These are phyloP conservation scores for Paedocypris sp. DNA, from an alignment of 2,113 vertebrate species.

Conservation along the genomic window DNA sequence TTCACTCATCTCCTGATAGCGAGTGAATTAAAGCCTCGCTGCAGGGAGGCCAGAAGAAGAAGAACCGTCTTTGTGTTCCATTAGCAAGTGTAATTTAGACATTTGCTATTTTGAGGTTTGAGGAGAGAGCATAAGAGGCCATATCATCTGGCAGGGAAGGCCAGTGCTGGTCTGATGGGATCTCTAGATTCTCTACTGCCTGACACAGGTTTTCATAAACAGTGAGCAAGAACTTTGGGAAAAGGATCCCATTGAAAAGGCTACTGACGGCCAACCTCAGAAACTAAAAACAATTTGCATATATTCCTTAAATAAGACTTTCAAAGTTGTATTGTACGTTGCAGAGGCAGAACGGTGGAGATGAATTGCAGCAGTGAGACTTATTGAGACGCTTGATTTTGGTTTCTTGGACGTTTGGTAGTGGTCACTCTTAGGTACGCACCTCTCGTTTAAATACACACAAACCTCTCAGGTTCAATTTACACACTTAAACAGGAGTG, in stretches of 20 bases:
- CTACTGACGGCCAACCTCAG: conserved; percentile 14
- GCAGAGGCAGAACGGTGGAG: too few species aligned
- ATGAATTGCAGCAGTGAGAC: too few species aligned
- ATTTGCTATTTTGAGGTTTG: conserved; percentile 48
- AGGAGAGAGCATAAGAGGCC: background rate
- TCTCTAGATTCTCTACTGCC: conserved; percentile 11
- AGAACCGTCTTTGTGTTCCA: conserved; percentile 35
- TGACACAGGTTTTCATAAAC: conserved; percentile 28
- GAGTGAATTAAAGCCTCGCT: conserved; percentile 25
- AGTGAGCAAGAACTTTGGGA: too few species aligned
- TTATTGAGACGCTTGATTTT: too few species aligned
- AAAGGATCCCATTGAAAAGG: conserved; percentile 25
- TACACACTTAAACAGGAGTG: too few species aligned
- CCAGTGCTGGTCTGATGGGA: conserved; percentile 33
- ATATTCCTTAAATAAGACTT: too few species aligned
- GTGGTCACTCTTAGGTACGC: too few species aligned
- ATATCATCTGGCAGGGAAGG: conserved; percentile 28
- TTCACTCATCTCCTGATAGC: conserved; percentile 33
- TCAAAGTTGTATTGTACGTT: too few species aligned
- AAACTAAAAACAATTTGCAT: too few species aligned
- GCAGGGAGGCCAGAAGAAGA: conserved; percentile 11
- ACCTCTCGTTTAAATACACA: too few species aligned
- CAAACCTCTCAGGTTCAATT: too few species aligned
- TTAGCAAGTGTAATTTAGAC: conserved; percentile 62
- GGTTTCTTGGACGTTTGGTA: too few species aligned